Conservation (phyloP, 2,888 invertebrate genomes). For the Linnaemya vulpina region DNA sequence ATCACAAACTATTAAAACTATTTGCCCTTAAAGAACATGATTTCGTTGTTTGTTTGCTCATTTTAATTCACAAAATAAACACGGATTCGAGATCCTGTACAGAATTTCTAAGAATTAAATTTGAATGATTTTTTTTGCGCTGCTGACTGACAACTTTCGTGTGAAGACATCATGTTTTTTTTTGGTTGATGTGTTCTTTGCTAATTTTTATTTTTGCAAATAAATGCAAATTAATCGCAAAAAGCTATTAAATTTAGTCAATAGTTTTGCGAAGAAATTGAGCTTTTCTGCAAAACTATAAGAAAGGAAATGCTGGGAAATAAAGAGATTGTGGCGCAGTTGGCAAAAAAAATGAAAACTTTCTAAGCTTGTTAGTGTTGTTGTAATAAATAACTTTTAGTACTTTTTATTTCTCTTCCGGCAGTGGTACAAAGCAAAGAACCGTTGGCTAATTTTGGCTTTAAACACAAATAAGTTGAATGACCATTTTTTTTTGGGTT, state of each 20-base stretch:
- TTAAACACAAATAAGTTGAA: neutral
- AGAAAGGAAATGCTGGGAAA: neutral
- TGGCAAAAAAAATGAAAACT: neutral
- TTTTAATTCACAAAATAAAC: neutral
- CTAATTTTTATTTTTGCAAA: neutral
- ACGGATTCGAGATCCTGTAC: neutral
- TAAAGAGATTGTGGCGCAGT: neutral
- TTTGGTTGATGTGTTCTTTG: neutral
- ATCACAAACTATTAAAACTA: neutral
- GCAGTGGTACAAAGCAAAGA: conserved; percentile 52
- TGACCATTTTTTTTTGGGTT: neutral
- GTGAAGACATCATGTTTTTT: neutral
- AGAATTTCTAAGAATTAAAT: conserved; percentile 2
- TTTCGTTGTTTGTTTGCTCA: neutral
- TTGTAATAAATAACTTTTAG: neutral
- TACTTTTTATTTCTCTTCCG: conserved; percentile 21
- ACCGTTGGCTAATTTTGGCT: conserved; percentile 48
- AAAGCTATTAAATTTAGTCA: neutral
- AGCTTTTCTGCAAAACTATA: neutral
- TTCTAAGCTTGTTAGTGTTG: conserved; percentile 5
- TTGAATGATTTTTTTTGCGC: neutral
- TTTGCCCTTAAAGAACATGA: neutral
- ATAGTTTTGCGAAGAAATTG: neutral
- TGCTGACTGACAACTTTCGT: neutral
- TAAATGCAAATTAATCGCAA: conserved; percentile 3